Conservation (phyloP, 2,888 invertebrate genomes). For the Diarsia dahlii region DNA sequence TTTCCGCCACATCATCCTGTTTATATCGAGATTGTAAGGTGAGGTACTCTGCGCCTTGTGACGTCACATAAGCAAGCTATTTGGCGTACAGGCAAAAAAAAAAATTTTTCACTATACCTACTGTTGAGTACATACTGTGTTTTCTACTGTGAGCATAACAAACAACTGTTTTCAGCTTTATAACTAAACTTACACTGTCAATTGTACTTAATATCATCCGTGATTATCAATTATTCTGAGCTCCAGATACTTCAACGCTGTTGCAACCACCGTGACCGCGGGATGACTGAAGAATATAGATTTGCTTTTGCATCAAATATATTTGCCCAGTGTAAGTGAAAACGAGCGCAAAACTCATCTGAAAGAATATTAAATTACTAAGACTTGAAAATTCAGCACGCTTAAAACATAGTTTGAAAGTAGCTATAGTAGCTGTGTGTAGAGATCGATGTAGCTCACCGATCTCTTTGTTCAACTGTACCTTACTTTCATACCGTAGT, state of each 20-base stretch:
- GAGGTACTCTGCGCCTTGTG: constrained; percentile 51
- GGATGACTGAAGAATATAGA: too few species aligned
- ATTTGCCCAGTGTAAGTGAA: not conserved
- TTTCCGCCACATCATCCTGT: constrained; percentile 83
- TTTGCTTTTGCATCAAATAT: not conserved
- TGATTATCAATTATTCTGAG: too few species aligned
- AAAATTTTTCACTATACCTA: too few species aligned
- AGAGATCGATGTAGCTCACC: too few species aligned
- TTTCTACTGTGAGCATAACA: not conserved
- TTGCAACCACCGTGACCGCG: too few species aligned
- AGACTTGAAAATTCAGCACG: not conserved
- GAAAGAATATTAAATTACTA: not conserved
- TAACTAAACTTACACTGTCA: too few species aligned
- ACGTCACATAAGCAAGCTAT: constrained; percentile 4
- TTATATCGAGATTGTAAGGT: constrained; percentile 78
- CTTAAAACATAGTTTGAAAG: not conserved
- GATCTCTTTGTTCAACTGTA: constrained; percentile 1
- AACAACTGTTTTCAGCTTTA: too few species aligned
- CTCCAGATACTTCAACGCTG: too few species aligned
- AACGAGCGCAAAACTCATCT: not conserved
- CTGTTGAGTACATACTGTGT: not conserved
- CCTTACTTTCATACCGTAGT: not conserved
- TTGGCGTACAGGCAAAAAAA: not conserved
- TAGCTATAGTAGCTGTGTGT: not conserved
- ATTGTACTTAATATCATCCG: too few species aligned